Conservation (phyloP, 2,888 invertebrate species). For the Cotesia congregata region DNA sequence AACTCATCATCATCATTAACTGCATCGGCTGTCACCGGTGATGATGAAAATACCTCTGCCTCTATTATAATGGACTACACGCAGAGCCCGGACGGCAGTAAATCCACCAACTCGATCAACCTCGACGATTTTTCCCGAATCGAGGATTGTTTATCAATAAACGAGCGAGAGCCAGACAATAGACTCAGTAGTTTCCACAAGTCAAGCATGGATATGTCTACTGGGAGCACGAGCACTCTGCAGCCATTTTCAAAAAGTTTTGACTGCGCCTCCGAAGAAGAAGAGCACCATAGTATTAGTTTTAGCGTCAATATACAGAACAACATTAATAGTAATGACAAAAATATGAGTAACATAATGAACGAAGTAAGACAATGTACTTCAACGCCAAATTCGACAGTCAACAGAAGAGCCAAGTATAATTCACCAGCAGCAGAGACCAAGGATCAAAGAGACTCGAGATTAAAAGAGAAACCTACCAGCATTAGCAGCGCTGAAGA, state of each 20-base stretch:
- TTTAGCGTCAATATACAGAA: background rate
- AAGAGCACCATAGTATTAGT: constrained; percentile 19
- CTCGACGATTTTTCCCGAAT: constrained; percentile 47
- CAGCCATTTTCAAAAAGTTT: constrained; percentile 57
- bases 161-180: background rate
- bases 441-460: constrained; percentile 45
- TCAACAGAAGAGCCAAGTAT: constrained; percentile 36
- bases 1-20: constrained; percentile 43
- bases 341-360: background rate
- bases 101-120: constrained; percentile 54
- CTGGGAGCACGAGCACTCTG: constrained; percentile 39
- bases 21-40: constrained; percentile 41
- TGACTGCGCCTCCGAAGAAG: constrained; percentile 61
- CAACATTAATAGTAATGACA: constrained; percentile 11
- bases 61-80: constrained; percentile 34
- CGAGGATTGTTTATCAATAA: constrained; percentile 34
- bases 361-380: background rate
- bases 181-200: background rate
- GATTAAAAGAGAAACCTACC: constrained; percentile 56
- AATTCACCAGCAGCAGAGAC: constrained; percentile 48
- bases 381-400: constrained; percentile 10
- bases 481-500: constrained; percentile 75
- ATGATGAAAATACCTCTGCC: constrained; percentile 43
- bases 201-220: background rate
- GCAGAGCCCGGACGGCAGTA: constrained; percentile 44